Base-by-base conservation (phyloP, 1,140 invertebrate genomes). In the Cyclargus thomasi region DNA sequence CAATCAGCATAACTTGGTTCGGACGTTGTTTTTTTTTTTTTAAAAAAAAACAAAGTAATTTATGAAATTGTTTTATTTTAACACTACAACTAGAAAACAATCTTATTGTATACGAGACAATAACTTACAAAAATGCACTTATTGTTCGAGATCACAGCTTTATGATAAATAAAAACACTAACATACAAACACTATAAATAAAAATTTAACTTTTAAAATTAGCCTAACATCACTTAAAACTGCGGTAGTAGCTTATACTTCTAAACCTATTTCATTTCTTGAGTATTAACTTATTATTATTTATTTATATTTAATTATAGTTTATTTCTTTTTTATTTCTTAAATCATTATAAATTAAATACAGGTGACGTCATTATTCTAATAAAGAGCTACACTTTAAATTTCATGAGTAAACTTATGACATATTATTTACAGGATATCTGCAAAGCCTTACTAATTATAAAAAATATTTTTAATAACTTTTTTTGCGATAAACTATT, bases 101-200 rank as follows among this genome's bases (percentile, higher is more conserved):
- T 70, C 73, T 76, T 71, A 70, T 73, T 69, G 62, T 63, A 76
- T 66, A 70, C 39, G 67, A 66, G 72, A 74, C 75, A 80, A 80
- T 75, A 80, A 80, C 75, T 80, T 78, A 79, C 74, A 62, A 53
- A 53, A 53, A 63, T 62, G 73, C 66, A 79, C 77, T 79, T 79
- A 80, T 79, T 79, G 77, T 69, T 77, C 77, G 77, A 77, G 73
- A 80, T 80, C 79, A 80, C 79, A 80, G 79, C 69, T 72, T 47
- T 22, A 18, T 53, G 53, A 36, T 67, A 39, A 63, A 17, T n/a
- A 57, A 10, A 23, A 18, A 66, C 7, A 20, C 47, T 22, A n/a
- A n/a, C n/a, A n/a, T n/a, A n/a, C n/a, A n/a, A n/a, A n/a, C n/a
- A n/a, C n/a, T 35, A 57, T 57, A 57, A 66, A 47, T 53, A 22